Conservation (phyloP, 2,113 vertebrate genomes). For the Rattus norvegicus region GRCr8 NC_086019.1:92886501-92887000, state of each 20-base stretch:
- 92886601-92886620: not conserved
- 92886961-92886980: not conserved
- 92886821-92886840: not conserved
- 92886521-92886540: not conserved
- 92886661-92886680: not conserved
- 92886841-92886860: not conserved
- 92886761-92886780: not conserved
- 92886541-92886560: not conserved
- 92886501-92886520: not conserved
- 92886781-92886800: not conserved
- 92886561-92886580: too few species aligned
- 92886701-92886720: not conserved
- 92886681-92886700: constrained; percentile 1
- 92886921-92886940: not conserved
- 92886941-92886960: not conserved
- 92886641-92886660: not conserved
- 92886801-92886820: not conserved
- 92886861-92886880: not conserved
- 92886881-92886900: not conserved
- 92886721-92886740: not conserved
- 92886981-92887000: not conserved
- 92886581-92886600: not conserved
- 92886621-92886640: not conserved
- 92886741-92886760: not conserved
- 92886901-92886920: not conserved